These are phyloP conservation scores for Chymomyza costata DNA, from an alignment of 1,140 invertebrate species.

Conservation along the genomic window DNA sequence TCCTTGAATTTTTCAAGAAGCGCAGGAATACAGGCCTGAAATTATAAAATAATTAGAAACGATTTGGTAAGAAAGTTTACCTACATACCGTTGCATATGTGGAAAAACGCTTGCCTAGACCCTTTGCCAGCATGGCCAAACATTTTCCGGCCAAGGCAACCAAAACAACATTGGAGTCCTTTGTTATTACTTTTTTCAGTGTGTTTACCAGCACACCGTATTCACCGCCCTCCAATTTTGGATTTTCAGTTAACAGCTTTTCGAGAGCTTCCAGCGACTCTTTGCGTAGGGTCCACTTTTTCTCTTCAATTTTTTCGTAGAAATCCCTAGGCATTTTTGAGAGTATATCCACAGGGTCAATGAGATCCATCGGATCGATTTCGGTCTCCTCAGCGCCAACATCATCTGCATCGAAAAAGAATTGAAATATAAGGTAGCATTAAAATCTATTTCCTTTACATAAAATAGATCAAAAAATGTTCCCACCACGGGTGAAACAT, in stretches of 20 bases:
- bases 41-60: neutral
- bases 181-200: conserved; percentile 94
- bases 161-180: conserved; percentile 97
- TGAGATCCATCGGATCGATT: conserved; percentile 92
- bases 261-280: conserved; percentile 91
- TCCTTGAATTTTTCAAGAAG: conserved; percentile 98
- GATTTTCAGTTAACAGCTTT: conserved; percentile 84
- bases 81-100: conserved; percentile 83
- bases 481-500: too few species aligned
- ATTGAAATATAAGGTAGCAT: too few species aligned
- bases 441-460: too few species aligned
- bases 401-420: conserved; percentile 54
- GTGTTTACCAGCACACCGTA: conserved; percentile 92
- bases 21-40: conserved; percentile 82
- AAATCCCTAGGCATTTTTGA: conserved; percentile 96
- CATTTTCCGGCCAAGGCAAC: conserved; percentile 92
- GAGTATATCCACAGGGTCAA: conserved; percentile 94
- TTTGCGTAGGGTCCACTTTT: conserved; percentile 98
- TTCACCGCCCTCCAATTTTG: conserved; percentile 92
- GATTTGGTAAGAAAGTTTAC: neutral
- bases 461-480: too few species aligned
- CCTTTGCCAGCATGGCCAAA: conserved; percentile 87
- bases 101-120: conserved; percentile 91
- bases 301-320: conserved; percentile 95
- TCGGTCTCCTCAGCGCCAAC: conserved; percentile 80